Percentiles rank a stretch among this genome's conserved stretches.
These are phyloP conservation scores for Andrena cerasifolii DNA, from an alignment of 1,140 invertebrate genomes.

Conservation along the genomic window DNA sequence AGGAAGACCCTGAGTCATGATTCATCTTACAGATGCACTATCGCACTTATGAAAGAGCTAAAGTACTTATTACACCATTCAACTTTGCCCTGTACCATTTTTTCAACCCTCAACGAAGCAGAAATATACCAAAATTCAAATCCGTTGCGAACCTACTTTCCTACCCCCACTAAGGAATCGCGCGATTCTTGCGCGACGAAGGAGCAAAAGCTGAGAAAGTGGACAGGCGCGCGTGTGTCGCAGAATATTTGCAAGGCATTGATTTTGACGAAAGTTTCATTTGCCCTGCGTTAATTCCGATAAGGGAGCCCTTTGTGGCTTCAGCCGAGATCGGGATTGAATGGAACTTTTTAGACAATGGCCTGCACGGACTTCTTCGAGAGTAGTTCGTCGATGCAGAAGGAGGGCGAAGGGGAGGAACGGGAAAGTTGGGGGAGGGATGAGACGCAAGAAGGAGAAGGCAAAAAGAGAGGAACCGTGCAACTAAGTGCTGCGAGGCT, in stretches of 20 bases:
- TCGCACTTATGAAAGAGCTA: too few relatives aligned
- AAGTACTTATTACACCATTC: too few relatives aligned
- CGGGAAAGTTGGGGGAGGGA: neutral
- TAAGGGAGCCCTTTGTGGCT: constrained; percentile 68
- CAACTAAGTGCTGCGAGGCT: constrained; percentile 38
- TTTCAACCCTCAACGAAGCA: too few relatives aligned
- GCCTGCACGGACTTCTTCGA: constrained; percentile 49
- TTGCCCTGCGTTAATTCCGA: constrained; percentile 70
- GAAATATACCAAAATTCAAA: too few relatives aligned
- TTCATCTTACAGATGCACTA: too few relatives aligned
- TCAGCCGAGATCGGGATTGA: constrained; percentile 66
- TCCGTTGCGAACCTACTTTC: too few relatives aligned
- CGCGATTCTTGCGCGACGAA: too few relatives aligned
- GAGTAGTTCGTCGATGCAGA: constrained; percentile 52
- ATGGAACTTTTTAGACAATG: constrained; percentile 74
- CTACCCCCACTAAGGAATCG: too few relatives aligned
- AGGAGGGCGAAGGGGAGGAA: constrained; percentile 13
- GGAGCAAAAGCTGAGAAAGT: too few relatives aligned
- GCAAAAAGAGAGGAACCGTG: constrained; percentile 36
- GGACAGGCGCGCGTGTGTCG: constrained; percentile 1
- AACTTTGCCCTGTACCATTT: too few relatives aligned
- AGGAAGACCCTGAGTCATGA: too few relatives aligned
- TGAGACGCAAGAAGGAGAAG: neutral
- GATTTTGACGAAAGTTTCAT: constrained; percentile 65
- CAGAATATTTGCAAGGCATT: neutral